Percentiles rank a stretch among this genome's conserved stretches.
Evolutionary conservation across 2,113 vertebrate species (phyloP).

Genomic region (Jacana jacana): DNA sequence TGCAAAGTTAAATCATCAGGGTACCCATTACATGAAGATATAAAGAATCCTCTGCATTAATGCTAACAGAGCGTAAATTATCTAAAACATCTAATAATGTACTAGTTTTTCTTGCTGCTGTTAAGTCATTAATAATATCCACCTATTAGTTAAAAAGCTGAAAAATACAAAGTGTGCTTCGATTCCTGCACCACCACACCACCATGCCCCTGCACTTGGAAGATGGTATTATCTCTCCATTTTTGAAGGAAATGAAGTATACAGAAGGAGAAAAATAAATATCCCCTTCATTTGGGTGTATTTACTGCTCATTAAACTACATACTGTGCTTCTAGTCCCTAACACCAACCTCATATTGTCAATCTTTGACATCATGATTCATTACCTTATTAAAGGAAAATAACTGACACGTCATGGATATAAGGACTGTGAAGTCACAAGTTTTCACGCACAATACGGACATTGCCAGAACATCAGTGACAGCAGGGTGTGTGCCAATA

Average conservation of each 20-base stretch:
- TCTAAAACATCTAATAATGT: background rate
- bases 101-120: background rate
- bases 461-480: background rate
- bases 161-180: background rate
- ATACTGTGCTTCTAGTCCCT: background rate
- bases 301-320: conserved; percentile 2
- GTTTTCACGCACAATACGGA: background rate
- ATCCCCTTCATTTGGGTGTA: background rate
- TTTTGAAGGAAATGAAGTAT: background rate
- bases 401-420: background rate
- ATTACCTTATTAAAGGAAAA: conserved; percentile 33
- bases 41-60: background rate
- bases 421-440: conserved; percentile 10
- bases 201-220: background rate
- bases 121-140: background rate
- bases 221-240: background rate
- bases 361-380: conserved; percentile 16
- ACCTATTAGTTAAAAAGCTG: conserved; percentile 3
- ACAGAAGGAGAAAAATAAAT: background rate
- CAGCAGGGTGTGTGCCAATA: background rate
- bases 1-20: background rate
- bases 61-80: background rate
- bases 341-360: background rate
- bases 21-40: background rate
- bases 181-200: background rate